A percentile compares a stretch with the other conserved stretches of the same genome.
These are phyloP conservation scores for Achlya flavicornis DNA, from an alignment of 2,888 invertebrate genomes.

Conservation along the genomic window DNA sequence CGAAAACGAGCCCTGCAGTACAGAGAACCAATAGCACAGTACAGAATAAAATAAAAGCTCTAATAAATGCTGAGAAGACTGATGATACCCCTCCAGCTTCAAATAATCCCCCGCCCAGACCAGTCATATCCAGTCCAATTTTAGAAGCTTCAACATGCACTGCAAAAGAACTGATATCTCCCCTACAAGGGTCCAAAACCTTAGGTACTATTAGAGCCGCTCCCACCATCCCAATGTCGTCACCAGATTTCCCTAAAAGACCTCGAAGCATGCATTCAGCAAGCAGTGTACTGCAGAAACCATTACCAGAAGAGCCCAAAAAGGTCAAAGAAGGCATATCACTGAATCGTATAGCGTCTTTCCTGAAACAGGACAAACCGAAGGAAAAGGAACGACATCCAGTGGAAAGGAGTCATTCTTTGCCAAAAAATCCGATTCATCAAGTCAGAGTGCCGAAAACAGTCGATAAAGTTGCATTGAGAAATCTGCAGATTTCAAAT, in stretches of 20 bases:
- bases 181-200: slow-evolving; percentile 84
- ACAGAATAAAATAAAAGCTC: slow-evolving; percentile 73
- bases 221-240: slow-evolving; percentile 74
- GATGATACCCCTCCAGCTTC: slow-evolving; percentile 71
- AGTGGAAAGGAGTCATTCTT: slow-evolving; percentile 81
- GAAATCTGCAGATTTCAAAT: slow-evolving; percentile 91
- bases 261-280: slow-evolving; percentile 80
- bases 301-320: slow-evolving; percentile 79
- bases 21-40: slow-evolving; percentile 73
- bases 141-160: slow-evolving; percentile 92
- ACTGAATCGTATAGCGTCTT: slow-evolving; percentile 89
- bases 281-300: slow-evolving; percentile 66
- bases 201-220: slow-evolving; percentile 85
- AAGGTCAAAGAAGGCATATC: slow-evolving; percentile 85
- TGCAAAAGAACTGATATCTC: slow-evolving; percentile 88
- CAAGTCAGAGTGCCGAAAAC: slow-evolving; percentile 86
- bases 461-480: slow-evolving; percentile 88
- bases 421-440: slow-evolving; percentile 84
- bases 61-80: slow-evolving; percentile 69
- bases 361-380: slow-evolving; percentile 85
- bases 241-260: slow-evolving; percentile 73
- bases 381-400: slow-evolving; percentile 79
- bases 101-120: slow-evolving; percentile 87
- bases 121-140: slow-evolving; percentile 92
- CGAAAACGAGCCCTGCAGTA: slow-evolving; percentile 67